Evolutionary conservation across 2,113 vertebrate genomes (phyloP), one percentile per base, ranked within the genome.

Genomic region (Rhipidura dahli): DNA sequence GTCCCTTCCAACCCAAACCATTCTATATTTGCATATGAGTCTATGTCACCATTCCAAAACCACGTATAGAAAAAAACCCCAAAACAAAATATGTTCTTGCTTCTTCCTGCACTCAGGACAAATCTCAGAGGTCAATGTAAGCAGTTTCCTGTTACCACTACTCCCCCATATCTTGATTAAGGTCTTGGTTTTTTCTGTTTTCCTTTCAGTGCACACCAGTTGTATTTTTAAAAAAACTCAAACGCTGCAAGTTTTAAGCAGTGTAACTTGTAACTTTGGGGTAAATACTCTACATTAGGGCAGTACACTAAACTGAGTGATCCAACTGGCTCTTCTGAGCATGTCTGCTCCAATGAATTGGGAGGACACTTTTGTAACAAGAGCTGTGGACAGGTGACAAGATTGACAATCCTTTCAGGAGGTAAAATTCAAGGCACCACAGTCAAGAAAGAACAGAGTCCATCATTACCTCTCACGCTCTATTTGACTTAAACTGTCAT

Each of bases 401-500:
- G 35, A 75, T 9, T 2, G 4, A 6, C 26, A 81, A 73, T 69
- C 40, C 37, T 72, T 83, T 68, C 40, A 54, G 37, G 3, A 90
- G 8, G 23, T 57, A 76, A 86, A 77, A 83, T 31, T 42, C 19
- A 27, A 37, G 13, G 47, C 59, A 92, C 0, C 33, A 61, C 3
- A 73, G 27, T 33, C 39, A 83, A 83, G 42, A 77, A 72, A 61
- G 42, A 70, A 63, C 1, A 80, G 45, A 68, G 7, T 71, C 23
- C 39, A 93, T n/a, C n/a, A 83, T 97, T 98, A 99, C 99, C 98
- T 98, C 70, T 99, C 98, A 97, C 97, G 96, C 95, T 99, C 99
- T 98, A 99, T 99, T 97, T 99, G 98, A 88, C 98, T 98, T 82
- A 99, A 98, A 76, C 97, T 98, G 97, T 99, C 99, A 51, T 99